These are phyloP conservation scores for Litoditis marina DNA, from an alignment of 2,888 invertebrate genomes.

Conservation along the genomic window DNA sequence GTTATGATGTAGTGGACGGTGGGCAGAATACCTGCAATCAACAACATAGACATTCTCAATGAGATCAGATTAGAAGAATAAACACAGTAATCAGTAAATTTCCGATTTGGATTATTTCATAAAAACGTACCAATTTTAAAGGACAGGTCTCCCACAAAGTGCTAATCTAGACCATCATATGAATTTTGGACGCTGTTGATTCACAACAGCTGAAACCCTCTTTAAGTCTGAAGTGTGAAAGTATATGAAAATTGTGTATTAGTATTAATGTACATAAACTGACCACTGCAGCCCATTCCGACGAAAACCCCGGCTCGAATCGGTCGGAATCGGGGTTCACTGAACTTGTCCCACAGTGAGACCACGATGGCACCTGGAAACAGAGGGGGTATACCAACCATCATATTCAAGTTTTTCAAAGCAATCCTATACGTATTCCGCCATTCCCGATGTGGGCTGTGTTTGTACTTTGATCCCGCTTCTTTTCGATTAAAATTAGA, in stretches of 20 bases:
- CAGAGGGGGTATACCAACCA: neutral
- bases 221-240: too few relatives aligned
- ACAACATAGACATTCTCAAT: neutral
- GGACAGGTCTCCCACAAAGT: neutral
- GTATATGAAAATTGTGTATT: neutral
- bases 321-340: slow-evolving; percentile 84
- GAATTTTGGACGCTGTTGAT: too few relatives aligned
- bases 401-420: neutral
- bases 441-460: too few relatives aligned
- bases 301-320: slow-evolving; percentile 90
- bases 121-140: too few relatives aligned
- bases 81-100: neutral
- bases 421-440: too few relatives aligned
- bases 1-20: slow-evolving; percentile 92
- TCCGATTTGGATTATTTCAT: neutral
- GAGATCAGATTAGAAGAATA: too few relatives aligned
- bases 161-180: too few relatives aligned
- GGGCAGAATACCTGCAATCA: slow-evolving; percentile 82
- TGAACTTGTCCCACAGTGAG: slow-evolving; percentile 94
- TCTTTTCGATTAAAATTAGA: neutral
- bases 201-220: too few relatives aligned
- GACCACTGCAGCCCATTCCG: slow-evolving; percentile 65
- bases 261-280: neutral
- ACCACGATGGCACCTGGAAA: slow-evolving; percentile 73
- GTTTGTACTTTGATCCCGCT: too few relatives aligned